phyloP scores from a whole-genome alignment of 2,797 vertebrate genomes.

The Micropoecilia bifurca region DNA sequence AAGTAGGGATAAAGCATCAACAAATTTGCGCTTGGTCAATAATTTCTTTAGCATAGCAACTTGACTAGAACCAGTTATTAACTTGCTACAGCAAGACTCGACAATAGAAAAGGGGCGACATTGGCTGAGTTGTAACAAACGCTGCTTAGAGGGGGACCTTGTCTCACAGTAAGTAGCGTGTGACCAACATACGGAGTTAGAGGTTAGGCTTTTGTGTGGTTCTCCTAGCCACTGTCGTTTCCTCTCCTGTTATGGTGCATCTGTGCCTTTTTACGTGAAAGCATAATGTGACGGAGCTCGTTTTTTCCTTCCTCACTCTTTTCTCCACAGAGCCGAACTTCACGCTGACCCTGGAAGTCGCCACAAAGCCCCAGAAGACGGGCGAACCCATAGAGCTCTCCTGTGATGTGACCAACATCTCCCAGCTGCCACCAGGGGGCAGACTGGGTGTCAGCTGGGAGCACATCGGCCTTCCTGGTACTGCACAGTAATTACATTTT shows the following conservation, averaged over 20 bases:
- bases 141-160: not conserved
- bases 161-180: not conserved
- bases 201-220: not conserved
- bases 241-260: not conserved
- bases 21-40: not conserved
- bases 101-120: not conserved
- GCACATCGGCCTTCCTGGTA: constrained; percentile 76
- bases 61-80: not conserved
- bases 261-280: not conserved
- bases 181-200: not conserved
- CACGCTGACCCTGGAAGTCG: constrained; percentile 68
- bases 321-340: constrained; percentile 83
- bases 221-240: not conserved
- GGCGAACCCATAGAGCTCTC: constrained; percentile 88
- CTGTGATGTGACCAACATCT: constrained; percentile 81
- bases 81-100: not conserved
- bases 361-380: constrained; percentile 76
- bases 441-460: constrained; percentile 88
- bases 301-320: not conserved
- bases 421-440: constrained; percentile 51
- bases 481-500: not conserved
- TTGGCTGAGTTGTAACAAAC: not conserved
- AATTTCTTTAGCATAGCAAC: not conserved
- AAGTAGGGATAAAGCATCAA: not conserved
- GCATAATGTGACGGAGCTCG: not conserved